phyloP scores from a whole-genome alignment of 92 coral and sea anemone genomes.

The Epizoanthus ramosus region DNA sequence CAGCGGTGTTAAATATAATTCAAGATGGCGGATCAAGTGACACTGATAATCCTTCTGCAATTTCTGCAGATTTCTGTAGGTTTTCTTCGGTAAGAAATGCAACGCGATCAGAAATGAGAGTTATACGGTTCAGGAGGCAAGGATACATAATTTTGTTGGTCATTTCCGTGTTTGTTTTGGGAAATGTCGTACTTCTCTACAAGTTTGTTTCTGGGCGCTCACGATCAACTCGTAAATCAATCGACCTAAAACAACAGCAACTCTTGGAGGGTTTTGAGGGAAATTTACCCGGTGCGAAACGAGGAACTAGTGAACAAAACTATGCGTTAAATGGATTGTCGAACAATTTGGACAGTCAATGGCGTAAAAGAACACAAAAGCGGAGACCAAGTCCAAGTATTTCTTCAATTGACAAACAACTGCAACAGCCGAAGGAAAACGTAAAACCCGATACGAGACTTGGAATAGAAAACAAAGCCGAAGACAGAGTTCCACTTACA shows the following conservation, averaged over 20 bases:
- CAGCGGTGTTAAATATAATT: not conserved
- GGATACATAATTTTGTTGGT: constrained; percentile 62
- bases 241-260: constrained; percentile 1
- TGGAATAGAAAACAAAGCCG: not conserved
- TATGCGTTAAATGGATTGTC: not conserved
- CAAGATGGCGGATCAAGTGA: constrained; percentile 37
- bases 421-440: not conserved
- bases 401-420: not conserved
- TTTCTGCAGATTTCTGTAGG: not conserved
- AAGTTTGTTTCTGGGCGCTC: constrained; percentile 57
- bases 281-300: not conserved
- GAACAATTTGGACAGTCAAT: not conserved
- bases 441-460: not conserved
- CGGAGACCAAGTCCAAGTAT: not conserved
- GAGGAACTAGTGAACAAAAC: not conserved
- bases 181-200: constrained; percentile 72
- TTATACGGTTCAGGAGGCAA: constrained; percentile 60
- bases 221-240: not conserved
- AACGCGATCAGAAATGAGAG: constrained; percentile 49
- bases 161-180: constrained; percentile 62
- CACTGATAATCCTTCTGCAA: too few species aligned
- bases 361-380: not conserved
- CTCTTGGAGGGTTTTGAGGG: not conserved
- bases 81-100: not conserved
- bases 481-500: not conserved